Conservation (phyloP, 1,140 invertebrate species). For the Leucophenga varia region DNA sequence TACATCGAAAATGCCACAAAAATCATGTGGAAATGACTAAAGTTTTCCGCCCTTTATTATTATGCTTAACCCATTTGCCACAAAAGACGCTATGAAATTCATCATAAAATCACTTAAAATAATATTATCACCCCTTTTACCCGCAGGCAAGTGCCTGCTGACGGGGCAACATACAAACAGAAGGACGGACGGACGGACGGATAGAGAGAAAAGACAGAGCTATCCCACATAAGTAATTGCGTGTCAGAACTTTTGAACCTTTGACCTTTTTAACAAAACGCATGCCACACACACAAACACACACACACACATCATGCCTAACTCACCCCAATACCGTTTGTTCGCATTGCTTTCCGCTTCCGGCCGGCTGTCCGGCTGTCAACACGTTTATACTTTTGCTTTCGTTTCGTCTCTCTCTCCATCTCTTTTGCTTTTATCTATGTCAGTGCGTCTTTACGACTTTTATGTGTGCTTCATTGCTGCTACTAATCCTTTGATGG, state of each 20-base stretch:
- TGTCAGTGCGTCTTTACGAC: too few relatives aligned
- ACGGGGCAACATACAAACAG: too few relatives aligned
- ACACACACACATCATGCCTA: slow-evolving; percentile 15
- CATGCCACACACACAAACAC: too few relatives aligned
- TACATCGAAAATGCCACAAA: slow-evolving; percentile 36
- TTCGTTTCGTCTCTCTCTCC: too few relatives aligned
- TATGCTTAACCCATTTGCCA: slow-evolving; percentile 6
- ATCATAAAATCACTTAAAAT: slow-evolving; percentile 54
- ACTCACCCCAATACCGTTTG: too few relatives aligned
- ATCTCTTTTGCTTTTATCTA: too few relatives aligned
- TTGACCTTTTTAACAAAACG: slow-evolving; percentile 20
- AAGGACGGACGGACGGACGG: too few relatives aligned
- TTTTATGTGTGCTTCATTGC: slow-evolving; percentile 28
- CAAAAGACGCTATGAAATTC: slow-evolving; percentile 39
- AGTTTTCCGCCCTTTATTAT: slow-evolving; percentile 25
- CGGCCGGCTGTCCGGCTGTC: slow-evolving; percentile 10
- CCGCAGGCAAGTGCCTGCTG: too few relatives aligned
- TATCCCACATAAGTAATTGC: slow-evolving; percentile 31
- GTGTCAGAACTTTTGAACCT: slow-evolving; percentile 50
- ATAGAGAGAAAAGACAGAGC: too few relatives aligned
- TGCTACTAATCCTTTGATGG: slow-evolving; percentile 48
- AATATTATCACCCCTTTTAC: slow-evolving; percentile 41
- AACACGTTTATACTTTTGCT: too few relatives aligned
- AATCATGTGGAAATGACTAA: too few relatives aligned
- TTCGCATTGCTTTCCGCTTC: slow-evolving; percentile 9